Evolutionary conservation across 2,113 vertebrate species (phyloP).

Genomic region (Monarcha castaneiventris): DNA sequence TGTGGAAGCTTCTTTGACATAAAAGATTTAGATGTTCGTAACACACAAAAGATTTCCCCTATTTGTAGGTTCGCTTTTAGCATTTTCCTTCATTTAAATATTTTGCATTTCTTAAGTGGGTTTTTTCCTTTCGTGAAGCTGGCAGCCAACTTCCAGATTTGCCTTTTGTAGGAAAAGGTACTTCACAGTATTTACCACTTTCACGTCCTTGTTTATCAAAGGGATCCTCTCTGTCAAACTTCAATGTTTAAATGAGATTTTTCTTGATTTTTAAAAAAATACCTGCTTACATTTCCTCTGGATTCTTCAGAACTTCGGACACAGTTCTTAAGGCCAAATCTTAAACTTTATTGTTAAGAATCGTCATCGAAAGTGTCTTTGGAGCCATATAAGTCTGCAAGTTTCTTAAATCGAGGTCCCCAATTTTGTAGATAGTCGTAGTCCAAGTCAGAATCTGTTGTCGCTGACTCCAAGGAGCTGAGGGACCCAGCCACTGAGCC

Average conservation of each 20-base stretch:
- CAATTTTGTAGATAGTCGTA: conserved; percentile 99
- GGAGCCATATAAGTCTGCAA: conserved; percentile 98
- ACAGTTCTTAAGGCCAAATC: conserved; percentile 86
- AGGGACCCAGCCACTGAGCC: conserved; percentile 94
- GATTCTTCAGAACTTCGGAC: conserved; percentile 75
- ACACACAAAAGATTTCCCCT: conserved; percentile 71
- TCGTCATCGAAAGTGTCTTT: conserved; percentile 94
- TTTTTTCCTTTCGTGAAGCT: conserved; percentile 64
- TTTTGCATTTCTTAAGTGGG: conserved; percentile 70
- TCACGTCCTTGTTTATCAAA: conserved; percentile 69
- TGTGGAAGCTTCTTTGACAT: conserved; percentile 84
- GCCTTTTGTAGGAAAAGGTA: conserved; percentile 74
- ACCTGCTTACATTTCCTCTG: conserved; percentile 83
- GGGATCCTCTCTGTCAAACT: conserved; percentile 74
- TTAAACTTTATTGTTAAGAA: conserved; percentile 87
- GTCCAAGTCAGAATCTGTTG: conserved; percentile 97
- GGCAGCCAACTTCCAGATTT: conserved; percentile 69
- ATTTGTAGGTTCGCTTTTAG: conserved; percentile 57
- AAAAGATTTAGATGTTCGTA: conserved; percentile 73
- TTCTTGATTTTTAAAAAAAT: conserved; percentile 80
- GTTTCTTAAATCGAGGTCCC: conserved; percentile 98
- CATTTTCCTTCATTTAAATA: conserved; percentile 76
- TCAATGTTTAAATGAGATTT: conserved; percentile 74
- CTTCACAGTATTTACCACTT: conserved; percentile 84
- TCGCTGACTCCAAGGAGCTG: conserved; percentile 95